Conservation (phyloP, 2,888 invertebrate species). For the Ganaspis brasiliensis region DNA sequence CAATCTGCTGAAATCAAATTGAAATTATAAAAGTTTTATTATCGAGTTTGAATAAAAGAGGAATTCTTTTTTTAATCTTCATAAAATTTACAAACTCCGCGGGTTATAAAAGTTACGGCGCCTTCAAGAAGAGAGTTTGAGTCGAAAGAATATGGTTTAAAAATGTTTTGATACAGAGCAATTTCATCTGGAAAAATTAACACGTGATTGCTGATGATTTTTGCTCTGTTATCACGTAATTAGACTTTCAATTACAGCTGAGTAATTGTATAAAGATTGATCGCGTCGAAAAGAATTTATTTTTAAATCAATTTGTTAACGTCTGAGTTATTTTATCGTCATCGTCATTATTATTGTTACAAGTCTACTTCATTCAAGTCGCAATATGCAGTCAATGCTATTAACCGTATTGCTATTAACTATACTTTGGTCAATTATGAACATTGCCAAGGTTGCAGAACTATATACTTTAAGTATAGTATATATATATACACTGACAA, state of each 20-base stretch:
- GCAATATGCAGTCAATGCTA: background rate
- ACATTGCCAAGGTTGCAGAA: slow-evolving; percentile 34
- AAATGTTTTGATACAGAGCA: too few relatives aligned
- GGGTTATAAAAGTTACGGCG: background rate
- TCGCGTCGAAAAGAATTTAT: background rate
- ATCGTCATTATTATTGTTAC: background rate
- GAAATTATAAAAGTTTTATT: slow-evolving; percentile 8
- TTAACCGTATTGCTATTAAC: slow-evolving; percentile 12
- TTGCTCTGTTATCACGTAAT: background rate
- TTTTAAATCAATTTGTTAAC: slow-evolving; percentile 1
- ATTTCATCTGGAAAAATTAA: too few relatives aligned
- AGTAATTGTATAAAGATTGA: background rate
- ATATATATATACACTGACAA: too few relatives aligned
- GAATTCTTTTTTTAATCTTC: background rate
- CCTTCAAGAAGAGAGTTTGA: slow-evolving; percentile 17
- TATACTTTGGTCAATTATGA: slow-evolving; percentile 29
- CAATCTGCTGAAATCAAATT: background rate
- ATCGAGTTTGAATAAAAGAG: slow-evolving; percentile 6
- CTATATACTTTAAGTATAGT: slow-evolving; percentile 13
- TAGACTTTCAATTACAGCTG: background rate
- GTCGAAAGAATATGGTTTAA: background rate
- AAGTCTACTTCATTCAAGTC: slow-evolving; percentile 5
- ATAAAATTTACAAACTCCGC: background rate
- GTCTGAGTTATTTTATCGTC: slow-evolving; percentile 6
- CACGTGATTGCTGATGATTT: too few relatives aligned